Base-by-base conservation (phyloP, 2,113 vertebrate genomes). In the Tenebrosternarchus preto region DNA sequence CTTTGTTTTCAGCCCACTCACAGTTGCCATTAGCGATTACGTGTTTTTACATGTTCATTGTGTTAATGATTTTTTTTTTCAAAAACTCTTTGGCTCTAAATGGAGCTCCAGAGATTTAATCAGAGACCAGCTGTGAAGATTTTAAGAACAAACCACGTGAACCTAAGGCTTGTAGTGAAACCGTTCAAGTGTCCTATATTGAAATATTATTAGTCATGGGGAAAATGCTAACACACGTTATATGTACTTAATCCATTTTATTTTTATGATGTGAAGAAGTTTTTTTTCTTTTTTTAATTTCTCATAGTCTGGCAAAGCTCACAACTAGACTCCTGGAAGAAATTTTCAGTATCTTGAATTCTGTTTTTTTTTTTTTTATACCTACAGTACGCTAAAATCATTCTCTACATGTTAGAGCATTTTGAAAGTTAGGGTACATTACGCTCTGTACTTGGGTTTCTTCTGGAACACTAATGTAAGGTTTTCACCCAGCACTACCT, bases 401-500 rank as follows among this genome's bases (percentile, higher is more conserved):
- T 25, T 50, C 68, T 61, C 22, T 67, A 25, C 46, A 31, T 64
- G 53, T 36, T 53, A 25, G 39, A n/a, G 56, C n/a, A 43, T 43
- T 76, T 80, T 64, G 22, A 5, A 60, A 78, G 77, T 60, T 55
- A 74, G 46, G 57, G 33, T 31, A 73, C 36, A 72, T 83, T 39
- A 72, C 80, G 56, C 77, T 80, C 56, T 80, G 68, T 60, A 84
- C 61, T 72, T 17, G 25, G 57, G 59, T 59, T 73, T 77, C 53
- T 76, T 69, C 79, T 77, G 74, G 71, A 80, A 78, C 71, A 81
- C 69, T 55, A 31, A 81, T 78, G 77, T 78, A 69, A 70, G 74
- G 77, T 84, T 73, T 81, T 73, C 61, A 68, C 78, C 7, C 50
- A 69, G 68, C 59, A 39, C 78, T 59, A 29, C 24, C 61, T 69